Evolutionary conservation across 2,113 vertebrate species (phyloP).

Genomic region (Callipepla squamata): DNA sequence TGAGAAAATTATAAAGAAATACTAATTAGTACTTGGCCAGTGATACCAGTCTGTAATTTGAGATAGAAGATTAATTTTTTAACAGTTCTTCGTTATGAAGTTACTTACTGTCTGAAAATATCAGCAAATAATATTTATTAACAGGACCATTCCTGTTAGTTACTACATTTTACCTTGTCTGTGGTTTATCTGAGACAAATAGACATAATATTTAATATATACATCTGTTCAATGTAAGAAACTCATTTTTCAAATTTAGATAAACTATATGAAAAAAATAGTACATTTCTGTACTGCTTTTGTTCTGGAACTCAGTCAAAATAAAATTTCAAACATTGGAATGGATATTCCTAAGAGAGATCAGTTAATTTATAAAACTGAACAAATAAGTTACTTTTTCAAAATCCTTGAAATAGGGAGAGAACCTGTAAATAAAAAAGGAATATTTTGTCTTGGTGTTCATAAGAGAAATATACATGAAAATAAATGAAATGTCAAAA

Average conservation of each 20-base stretch:
- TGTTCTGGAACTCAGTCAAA: no score
- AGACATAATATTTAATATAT: neutral
- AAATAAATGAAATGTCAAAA: neutral
- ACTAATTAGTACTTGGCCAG: neutral
- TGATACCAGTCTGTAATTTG: neutral
- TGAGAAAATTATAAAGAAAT: neutral
- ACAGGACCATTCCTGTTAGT: neutral
- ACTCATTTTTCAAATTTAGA: neutral
- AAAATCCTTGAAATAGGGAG: neutral
- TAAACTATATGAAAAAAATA: fast-evolving
- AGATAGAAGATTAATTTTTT: neutral
- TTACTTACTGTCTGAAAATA: neutral
- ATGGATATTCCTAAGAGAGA: neutral
- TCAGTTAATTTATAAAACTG: neutral
- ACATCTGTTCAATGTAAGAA: neutral
- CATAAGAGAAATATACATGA: neutral
- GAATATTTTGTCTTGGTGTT: neutral
- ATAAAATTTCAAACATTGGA: neutral
- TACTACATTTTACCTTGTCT: neutral
- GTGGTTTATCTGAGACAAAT: neutral
- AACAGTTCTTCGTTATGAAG: neutral
- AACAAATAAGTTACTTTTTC: neutral
- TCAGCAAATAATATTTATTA: neutral
- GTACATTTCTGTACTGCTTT: fast-evolving
- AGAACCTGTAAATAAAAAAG: neutral